phyloP scores from a whole-genome alignment of 2,113 vertebrate genomes.

The Micromys minutus region DNA sequence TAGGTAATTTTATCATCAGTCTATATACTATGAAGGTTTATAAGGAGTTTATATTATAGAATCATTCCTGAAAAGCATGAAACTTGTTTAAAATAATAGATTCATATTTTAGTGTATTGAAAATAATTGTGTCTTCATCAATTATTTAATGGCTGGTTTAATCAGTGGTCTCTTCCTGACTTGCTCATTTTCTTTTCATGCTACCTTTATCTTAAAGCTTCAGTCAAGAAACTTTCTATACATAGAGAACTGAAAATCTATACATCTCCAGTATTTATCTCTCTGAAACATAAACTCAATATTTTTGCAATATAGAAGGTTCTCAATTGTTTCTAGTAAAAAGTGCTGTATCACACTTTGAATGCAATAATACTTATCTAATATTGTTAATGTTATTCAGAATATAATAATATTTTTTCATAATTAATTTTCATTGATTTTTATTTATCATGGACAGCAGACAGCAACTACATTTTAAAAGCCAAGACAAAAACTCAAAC shows the following conservation, averaged over 20 bases:
- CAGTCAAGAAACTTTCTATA: neutral
- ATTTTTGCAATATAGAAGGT: neutral
- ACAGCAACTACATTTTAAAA: neutral
- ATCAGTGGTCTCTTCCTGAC: neutral
- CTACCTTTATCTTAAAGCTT: neutral
- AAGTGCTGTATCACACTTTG: neutral
- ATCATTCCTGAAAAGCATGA: neutral
- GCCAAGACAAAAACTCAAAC: neutral
- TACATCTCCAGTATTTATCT: neutral
- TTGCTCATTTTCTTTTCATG: too few species aligned
- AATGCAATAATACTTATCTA: neutral
- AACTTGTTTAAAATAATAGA: neutral
- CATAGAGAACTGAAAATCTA: neutral
- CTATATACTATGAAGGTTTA: neutral
- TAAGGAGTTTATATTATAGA: neutral
- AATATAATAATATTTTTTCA: neutral
- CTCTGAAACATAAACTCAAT: neutral
- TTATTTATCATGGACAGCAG: neutral
- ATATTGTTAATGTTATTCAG: neutral
- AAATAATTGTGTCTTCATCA: neutral
- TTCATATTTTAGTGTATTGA: neutral
- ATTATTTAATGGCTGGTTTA: too few species aligned
- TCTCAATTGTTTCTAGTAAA: neutral
- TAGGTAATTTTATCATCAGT: neutral
- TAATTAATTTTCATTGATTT: neutral